A percentile compares a stretch with the other conserved stretches of the same genome.
Conservation (phyloP, 1,140 invertebrate species). For the Zeugodacus cucurbitae region DNA sequence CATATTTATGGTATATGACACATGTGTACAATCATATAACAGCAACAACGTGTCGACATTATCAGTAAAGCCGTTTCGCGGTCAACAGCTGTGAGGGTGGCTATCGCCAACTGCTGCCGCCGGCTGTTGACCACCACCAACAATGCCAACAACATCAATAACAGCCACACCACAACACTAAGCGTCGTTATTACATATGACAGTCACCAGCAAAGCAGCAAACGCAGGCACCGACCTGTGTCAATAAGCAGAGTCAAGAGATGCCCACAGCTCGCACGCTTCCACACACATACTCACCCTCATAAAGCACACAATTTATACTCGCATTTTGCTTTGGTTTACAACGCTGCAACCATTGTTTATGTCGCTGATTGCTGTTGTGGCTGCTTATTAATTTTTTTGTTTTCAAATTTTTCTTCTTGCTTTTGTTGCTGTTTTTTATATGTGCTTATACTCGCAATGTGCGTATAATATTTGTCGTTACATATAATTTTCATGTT, state of each 20-base stretch:
- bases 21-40: neutral
- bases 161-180: neutral
- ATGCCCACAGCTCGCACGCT: neutral
- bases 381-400: neutral
- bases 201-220: neutral
- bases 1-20: neutral
- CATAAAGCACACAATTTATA: neutral
- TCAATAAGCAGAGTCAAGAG: neutral
- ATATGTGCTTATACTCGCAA: neutral
- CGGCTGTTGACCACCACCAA: neutral
- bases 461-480: neutral
- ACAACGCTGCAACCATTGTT: neutral
- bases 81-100: neutral
- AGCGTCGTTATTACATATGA: neutral
- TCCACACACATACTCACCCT: neutral
- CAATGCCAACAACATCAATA: neutral
- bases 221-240: neutral
- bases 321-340: neutral
- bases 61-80: conserved; percentile 21
- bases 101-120: neutral
- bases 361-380: neutral
- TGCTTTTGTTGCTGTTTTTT: neutral
- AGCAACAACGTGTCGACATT: neutral
- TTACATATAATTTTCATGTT: neutral
- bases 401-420: neutral